These are phyloP conservation scores for Rousettus leschenaultii DNA, from an alignment of 2,113 vertebrate genomes.

Conservation along the genomic window DNA sequence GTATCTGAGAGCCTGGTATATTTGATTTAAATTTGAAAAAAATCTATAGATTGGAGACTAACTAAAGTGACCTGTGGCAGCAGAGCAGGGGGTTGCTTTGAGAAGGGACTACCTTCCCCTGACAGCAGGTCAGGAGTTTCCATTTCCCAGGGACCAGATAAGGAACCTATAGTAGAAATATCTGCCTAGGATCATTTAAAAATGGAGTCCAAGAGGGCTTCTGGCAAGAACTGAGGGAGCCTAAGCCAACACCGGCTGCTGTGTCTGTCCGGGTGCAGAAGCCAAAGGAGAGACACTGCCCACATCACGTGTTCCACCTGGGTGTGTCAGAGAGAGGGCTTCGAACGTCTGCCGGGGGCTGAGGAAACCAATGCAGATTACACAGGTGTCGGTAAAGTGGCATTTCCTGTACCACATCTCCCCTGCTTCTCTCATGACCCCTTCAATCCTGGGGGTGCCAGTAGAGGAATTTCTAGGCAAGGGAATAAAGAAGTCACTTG, in stretches of 20 bases:
- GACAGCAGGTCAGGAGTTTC: not conserved
- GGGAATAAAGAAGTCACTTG: not conserved
- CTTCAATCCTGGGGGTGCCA: not conserved
- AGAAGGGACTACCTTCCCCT: not conserved
- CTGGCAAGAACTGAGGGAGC: not conserved
- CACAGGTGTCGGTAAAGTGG: not conserved
- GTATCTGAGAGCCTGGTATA: not conserved
- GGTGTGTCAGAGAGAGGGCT: not conserved
- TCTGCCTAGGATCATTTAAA: not conserved
- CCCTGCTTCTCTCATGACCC: not conserved
- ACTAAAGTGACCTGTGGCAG: not conserved
- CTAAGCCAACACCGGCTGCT: not conserved
- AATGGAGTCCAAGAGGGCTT: not conserved
- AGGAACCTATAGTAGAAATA: not conserved
- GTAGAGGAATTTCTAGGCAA: not conserved
- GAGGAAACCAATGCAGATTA: not conserved
- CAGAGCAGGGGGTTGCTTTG: not conserved
- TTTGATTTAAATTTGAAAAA: not conserved
- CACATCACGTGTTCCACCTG: fast-evolving
- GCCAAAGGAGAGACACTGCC: too few relatives aligned
- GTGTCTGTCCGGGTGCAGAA: not conserved
- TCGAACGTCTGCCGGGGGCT: not conserved
- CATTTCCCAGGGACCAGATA: not conserved
- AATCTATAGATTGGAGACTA: not conserved
- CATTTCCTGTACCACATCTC: not conserved